Evolutionary conservation across 2,113 vertebrate genomes (phyloP).

Genomic region (Columbina picui): DNA sequence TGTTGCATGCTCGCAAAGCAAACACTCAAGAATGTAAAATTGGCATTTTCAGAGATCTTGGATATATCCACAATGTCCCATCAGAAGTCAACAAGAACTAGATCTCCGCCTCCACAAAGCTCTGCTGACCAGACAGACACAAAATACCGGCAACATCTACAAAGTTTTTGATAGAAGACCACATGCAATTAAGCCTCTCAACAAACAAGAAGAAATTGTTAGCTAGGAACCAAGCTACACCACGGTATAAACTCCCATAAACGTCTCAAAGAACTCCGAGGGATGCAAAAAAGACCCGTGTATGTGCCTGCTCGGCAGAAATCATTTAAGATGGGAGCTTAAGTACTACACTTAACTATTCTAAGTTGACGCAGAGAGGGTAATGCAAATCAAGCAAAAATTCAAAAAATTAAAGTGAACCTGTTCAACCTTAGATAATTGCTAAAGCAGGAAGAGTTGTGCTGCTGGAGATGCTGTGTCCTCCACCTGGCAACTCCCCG

Average conservation of each 20-base stretch:
- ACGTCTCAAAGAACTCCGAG: fast-evolving
- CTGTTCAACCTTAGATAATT: neutral
- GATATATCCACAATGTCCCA: neutral
- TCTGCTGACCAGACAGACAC: neutral
- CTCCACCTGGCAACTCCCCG: neutral
- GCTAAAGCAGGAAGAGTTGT: neutral
- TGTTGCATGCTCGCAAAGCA: neutral
- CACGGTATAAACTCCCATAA: neutral
- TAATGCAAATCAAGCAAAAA: neutral
- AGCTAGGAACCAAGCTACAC: neutral
- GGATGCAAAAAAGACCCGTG: neutral
- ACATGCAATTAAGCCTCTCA: neutral
- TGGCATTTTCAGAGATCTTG: neutral
- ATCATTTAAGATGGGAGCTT: neutral
- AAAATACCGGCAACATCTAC: neutral
- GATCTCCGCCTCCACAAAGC: neutral
- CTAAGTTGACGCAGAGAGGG: neutral
- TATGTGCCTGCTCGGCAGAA: neutral
- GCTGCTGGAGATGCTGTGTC: neutral
- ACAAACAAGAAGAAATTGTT: neutral
- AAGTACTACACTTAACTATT: neutral
- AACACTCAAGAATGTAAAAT: neutral
- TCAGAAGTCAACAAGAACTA: neutral
- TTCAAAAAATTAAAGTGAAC: neutral
- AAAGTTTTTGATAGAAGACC: neutral